Base-by-base conservation (phyloP, 2,113 vertebrate genomes). In the Tinamus guttatus region DNA sequence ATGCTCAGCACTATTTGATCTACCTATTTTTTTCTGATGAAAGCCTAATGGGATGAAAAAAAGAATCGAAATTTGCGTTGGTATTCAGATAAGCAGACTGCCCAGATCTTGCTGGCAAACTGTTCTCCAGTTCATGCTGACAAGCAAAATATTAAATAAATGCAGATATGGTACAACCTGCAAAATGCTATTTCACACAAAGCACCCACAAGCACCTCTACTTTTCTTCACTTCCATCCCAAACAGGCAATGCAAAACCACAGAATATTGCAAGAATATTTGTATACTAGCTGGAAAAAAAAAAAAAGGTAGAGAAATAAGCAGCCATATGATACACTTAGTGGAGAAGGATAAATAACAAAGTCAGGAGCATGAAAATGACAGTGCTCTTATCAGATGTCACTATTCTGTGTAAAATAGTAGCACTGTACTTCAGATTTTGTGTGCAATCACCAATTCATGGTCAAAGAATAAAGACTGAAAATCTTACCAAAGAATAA, bases 101-200 rank as follows among this genome's bases (percentile, higher is more conserved):
- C 21, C 84, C 45, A 34, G 60, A 21, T 13, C 18, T 36, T 92
- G 34, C 21, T 85, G 74, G 32, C 4, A 74, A 60, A 27, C 17
- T 41, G 20, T 19, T 85, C 18, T 8, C 51, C 34, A 51, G n/a
- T 38, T 52, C 47, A 49, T 36, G 24, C 49, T 38, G 34, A 63
- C 34, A 36, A 63, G 60, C 13, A 36, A 6, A 36, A 63, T 63
- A 36, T 27, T 6, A 27, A 76, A 85, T 15, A 32, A 27, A 58
- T 7, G 28, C 75, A 80, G 74, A 71, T 0, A 0, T 3, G 5
- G n/a, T 0, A 80, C 43, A 92, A 87, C 34, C 65, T 62, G 58
- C 38, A 87, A 95, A 94, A 79, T 36, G 43, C 11, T 49, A 36
- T 27, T 85, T 86, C 32, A 79, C 27, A 16, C 27, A 69, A 90